Evolutionary conservation across 2,797 vertebrate genomes (phyloP).

Genomic region (Babyrousa celebensis): DNA sequence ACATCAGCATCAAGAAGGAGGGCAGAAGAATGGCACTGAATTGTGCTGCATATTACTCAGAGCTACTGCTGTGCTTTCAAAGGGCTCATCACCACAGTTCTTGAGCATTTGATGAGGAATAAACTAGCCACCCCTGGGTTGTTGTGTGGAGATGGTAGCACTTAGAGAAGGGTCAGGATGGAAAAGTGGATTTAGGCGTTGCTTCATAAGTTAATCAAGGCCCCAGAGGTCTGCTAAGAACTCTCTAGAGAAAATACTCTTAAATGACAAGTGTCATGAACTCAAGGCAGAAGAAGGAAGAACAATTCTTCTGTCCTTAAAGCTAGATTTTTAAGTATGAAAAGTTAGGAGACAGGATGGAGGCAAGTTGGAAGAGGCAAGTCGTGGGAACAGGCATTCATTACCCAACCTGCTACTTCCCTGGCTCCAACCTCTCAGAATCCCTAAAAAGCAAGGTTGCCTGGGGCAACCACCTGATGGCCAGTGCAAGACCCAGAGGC

Average conservation of each 20-base stretch:
- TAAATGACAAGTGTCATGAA: neutral
- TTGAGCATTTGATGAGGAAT: neutral
- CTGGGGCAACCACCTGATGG: neutral
- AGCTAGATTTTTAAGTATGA: slow-evolving; percentile 20
- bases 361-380: neutral
- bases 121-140: neutral
- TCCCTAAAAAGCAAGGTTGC: neutral
- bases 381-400: neutral
- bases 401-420: neutral
- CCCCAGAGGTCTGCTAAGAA: neutral
- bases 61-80: neutral
- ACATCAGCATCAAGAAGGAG: neutral
- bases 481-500: neutral
- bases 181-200: neutral
- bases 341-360: neutral
- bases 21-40: neutral
- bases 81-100: neutral
- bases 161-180: neutral
- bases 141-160: neutral
- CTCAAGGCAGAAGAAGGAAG: slow-evolving; percentile 19
- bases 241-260: slow-evolving; percentile 24
- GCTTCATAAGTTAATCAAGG: neutral
- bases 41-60: neutral
- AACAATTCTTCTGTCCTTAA: neutral
- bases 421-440: neutral